These are phyloP conservation scores for Cottus gobio DNA, from an alignment of 2,113 vertebrate genomes.

Conservation along the genomic window DNA sequence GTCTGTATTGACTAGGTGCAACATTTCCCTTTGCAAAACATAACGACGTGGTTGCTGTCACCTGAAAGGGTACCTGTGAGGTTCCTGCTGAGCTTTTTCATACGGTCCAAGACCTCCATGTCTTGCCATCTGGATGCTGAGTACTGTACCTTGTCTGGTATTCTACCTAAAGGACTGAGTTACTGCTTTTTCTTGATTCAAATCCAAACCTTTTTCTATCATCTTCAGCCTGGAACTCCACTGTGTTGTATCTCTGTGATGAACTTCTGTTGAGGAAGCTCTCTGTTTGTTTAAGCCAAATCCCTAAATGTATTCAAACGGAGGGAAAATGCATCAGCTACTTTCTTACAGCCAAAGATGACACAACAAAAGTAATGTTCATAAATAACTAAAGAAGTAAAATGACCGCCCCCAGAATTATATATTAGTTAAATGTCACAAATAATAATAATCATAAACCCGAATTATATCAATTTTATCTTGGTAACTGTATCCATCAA, in stretches of 20 bases:
- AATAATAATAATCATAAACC: neutral
- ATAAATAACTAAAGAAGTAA: no score
- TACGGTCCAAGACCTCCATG: conserved; percentile 5
- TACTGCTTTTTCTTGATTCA: conserved; percentile 33
- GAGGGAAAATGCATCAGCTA: neutral
- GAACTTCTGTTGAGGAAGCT: conserved; percentile 10
- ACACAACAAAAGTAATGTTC: neutral
- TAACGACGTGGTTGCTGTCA: neutral
- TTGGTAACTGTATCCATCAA: neutral
- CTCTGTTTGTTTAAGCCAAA: neutral
- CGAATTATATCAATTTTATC: neutral
- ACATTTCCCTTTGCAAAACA: neutral
- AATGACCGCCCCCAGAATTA: neutral
- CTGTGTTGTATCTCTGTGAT: conserved; percentile 17
- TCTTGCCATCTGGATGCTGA: neutral
- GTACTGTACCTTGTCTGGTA: conserved; percentile 14
- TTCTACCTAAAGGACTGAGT: conserved; percentile 12
- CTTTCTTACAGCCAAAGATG: neutral
- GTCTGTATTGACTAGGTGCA: neutral
- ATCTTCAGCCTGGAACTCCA: conserved; percentile 24
- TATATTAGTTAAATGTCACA: neutral
- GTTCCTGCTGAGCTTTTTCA: conserved; percentile 20
- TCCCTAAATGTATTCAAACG: neutral
- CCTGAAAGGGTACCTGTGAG: neutral
- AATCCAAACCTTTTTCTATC: conserved; percentile 43